Base-by-base conservation (phyloP, 2,797 vertebrate species). In the Poecilia wingei region DNA sequence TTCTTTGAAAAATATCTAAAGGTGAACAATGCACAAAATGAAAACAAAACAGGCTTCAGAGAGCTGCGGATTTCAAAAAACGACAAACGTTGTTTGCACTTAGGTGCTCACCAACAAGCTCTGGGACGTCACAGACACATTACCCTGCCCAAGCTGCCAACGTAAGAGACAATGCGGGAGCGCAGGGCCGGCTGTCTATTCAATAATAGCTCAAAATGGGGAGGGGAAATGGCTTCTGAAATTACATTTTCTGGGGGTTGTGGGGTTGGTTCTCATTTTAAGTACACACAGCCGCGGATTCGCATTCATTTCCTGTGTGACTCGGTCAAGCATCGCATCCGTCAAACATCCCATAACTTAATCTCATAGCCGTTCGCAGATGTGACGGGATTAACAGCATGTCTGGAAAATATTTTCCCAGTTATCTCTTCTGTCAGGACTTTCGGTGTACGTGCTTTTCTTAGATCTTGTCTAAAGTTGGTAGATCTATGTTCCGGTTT, bases 181-280 rank as follows among this genome's bases (percentile, higher is more conserved):
- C 76, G 75, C 2, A 20, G 61, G 84, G 86, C 83, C 79, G 74
- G 82, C 57, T 3, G 82, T 84, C 83, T 89, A 91, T 91, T 90
- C 91, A 92, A 92, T 94, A 94, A 93, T 74, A 70, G 74, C 83
- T 87, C 87, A 91, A 93, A 95, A 93, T 89, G 91, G 86, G 94
- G 39, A 3, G 39, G 39, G 91, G 92, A 96, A 95, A 95, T 95
- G 92, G 91, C 18, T 91, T 95, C 87, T 94, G 88, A 93, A 95
- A 95, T 94, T 89, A 89, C 85, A 95, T 94, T 94, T 93, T 90
- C 84, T 79, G 76, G n/a, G 25, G 55, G 57, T 2, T 2, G 20
- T 22, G 20, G 20, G 49, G 49, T 8, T 22, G 20, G 49, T 85
- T 88, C 82, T 79, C 80, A 74, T 92, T 91, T 91, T 89, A 90